These are phyloP conservation scores for Pollenia angustigena DNA, from an alignment of 2,888 invertebrate species.

Conservation along the genomic window DNA sequence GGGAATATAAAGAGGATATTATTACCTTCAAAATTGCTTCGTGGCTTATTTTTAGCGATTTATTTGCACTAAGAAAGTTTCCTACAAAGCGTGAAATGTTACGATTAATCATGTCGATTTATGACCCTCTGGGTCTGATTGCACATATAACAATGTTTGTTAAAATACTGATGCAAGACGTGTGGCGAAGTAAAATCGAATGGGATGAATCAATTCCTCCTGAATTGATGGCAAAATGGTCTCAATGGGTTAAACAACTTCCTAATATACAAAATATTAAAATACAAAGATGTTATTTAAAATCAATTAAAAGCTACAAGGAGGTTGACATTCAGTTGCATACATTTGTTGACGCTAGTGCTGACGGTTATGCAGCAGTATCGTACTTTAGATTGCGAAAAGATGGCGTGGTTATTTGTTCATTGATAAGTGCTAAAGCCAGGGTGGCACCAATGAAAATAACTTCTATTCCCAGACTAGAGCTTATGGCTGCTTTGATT, in stretches of 20 bases:
- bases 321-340: too few relatives aligned
- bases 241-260: constrained; percentile 23
- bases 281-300: too few relatives aligned
- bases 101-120: too few relatives aligned
- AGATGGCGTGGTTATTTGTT: neutral
- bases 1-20: too few relatives aligned
- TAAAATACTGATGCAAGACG: constrained; percentile 3
- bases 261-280: neutral
- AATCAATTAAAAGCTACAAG: too few relatives aligned
- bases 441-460: neutral
- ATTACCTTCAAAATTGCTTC: too few relatives aligned
- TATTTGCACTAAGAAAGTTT: too few relatives aligned
- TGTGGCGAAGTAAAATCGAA: neutral
- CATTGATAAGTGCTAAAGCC: neutral
- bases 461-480: neutral
- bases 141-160: constrained; percentile 1
- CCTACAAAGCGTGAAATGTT: too few relatives aligned
- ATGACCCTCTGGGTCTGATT: neutral
- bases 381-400: too few relatives aligned
- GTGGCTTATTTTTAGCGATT: too few relatives aligned
- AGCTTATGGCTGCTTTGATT: constrained; percentile 2
- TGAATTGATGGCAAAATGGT: constrained; percentile 8
- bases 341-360: too few relatives aligned
- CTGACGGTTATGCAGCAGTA: too few relatives aligned
- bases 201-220: constrained; percentile 24